Conservation (phyloP, 1,140 invertebrate genomes). For the Hermetia illucens region DNA sequence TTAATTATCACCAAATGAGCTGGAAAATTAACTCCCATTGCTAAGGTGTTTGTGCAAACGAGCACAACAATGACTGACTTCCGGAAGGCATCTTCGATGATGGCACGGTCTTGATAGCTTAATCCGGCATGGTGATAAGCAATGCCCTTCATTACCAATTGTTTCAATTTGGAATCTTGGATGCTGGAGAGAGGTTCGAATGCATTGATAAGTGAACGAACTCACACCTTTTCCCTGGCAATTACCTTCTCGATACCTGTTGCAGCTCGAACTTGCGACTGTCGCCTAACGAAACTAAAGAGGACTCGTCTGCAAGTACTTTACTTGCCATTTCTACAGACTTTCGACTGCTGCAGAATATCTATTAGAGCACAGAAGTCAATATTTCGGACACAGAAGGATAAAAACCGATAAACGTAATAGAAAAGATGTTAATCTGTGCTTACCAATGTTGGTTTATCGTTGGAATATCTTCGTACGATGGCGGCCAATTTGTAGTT, state of each 20-base stretch:
- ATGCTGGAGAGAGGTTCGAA: constrained; percentile 2
- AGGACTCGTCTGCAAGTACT: constrained; percentile 2
- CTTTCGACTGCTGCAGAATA: constrained; percentile 68
- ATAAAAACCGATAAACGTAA: neutral
- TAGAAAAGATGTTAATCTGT: constrained; percentile 1
- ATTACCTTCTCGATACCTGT: constrained; percentile 1
- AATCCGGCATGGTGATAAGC: constrained; percentile 69
- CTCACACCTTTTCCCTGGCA: neutral
- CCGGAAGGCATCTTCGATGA: constrained; percentile 49
- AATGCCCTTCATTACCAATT: constrained; percentile 43
- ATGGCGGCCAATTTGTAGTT: constrained; percentile 57
- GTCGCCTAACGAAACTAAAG: neutral
- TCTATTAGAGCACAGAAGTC: constrained; percentile 27
- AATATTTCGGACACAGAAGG: constrained; percentile 7
- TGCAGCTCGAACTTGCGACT: constrained; percentile 5
- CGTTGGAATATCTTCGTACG: constrained; percentile 52
- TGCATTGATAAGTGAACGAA: neutral
- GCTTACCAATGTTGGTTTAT: constrained; percentile 58
- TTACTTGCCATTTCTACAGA: constrained; percentile 50
- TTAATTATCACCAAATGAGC: constrained; percentile 74
- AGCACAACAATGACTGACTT: constrained; percentile 49
- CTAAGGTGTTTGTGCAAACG: constrained; percentile 53
- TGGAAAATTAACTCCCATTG: constrained; percentile 71
- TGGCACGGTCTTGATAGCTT: constrained; percentile 41
- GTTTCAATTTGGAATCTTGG: constrained; percentile 22